Conservation (phyloP, 2,888 invertebrate genomes). For the Corbicula japonica region DNA sequence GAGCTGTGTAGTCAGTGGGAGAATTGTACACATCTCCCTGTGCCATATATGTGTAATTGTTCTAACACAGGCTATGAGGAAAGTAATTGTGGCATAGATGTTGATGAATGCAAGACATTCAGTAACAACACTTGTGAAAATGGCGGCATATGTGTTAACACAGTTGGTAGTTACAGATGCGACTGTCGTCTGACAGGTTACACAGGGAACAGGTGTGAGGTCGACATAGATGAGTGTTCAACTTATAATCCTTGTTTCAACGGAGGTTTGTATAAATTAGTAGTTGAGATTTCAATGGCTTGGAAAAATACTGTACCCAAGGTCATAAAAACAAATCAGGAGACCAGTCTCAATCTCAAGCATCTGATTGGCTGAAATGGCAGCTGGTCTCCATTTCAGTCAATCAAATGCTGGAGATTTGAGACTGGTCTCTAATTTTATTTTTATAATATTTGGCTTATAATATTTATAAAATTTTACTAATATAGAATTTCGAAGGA, state of each 20-base stretch:
- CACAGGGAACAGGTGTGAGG: slow-evolving; percentile 72
- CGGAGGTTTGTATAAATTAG: slow-evolving; percentile 77
- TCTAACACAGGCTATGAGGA: slow-evolving; percentile 73
- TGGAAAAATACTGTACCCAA: not conserved
- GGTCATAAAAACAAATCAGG: not conserved
- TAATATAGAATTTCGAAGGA: too few relatives aligned
- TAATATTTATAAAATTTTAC: too few relatives aligned
- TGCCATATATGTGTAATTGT: slow-evolving; percentile 78
- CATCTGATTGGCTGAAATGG: too few relatives aligned
- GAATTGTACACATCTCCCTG: slow-evolving; percentile 64
- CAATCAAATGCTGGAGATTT: not conserved
- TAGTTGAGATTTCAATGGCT: not conserved
- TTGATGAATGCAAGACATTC: slow-evolving; percentile 74
- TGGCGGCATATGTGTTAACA: slow-evolving; percentile 76
- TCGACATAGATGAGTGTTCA: slow-evolving; percentile 78
- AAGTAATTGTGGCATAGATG: slow-evolving; percentile 69
- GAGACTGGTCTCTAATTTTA: not conserved
- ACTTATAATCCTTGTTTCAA: slow-evolving; percentile 76
- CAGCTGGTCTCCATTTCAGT: too few relatives aligned
- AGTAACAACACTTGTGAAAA: slow-evolving; percentile 67
- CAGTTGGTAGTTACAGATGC: slow-evolving; percentile 73
- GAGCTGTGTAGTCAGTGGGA: slow-evolving; percentile 66
- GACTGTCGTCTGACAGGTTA: slow-evolving; percentile 78
- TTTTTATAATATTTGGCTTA: not conserved
- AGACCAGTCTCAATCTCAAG: not conserved